Conservation (phyloP, 2,888 invertebrate genomes). For the Tetheella fluctuosa region DNA sequence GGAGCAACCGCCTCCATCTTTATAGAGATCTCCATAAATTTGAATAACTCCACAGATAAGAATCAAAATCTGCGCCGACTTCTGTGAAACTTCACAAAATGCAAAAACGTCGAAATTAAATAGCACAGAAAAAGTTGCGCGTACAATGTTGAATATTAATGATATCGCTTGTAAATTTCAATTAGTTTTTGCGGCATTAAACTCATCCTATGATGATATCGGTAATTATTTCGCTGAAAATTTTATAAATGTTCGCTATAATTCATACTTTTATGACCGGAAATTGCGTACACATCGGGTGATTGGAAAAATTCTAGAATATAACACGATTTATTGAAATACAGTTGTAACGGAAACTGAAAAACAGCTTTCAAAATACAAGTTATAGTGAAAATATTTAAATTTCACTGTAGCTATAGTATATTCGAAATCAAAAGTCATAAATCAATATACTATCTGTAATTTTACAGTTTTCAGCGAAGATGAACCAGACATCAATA, state of each 20-base stretch:
- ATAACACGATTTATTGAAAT: constrained; percentile 1
- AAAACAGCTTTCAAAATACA: neutral
- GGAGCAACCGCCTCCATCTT: constrained; percentile 35
- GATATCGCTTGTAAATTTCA: constrained; percentile 65
- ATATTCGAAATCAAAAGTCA: neutral
- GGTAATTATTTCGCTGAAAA: constrained; percentile 48
- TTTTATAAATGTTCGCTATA: constrained; percentile 34
- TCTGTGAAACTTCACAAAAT: constrained; percentile 6
- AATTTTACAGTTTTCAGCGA: constrained; percentile 90
- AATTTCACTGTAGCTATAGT: neutral
- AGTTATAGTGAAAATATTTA: neutral
- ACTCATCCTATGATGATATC: constrained; percentile 61
- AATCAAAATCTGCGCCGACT: neutral
- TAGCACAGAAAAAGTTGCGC: constrained; percentile 56
- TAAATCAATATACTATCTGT: constrained; percentile 21
- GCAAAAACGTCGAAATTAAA: constrained; percentile 8
- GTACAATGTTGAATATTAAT: constrained; percentile 70
- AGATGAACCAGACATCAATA: constrained; percentile 93
- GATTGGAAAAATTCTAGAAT: neutral
- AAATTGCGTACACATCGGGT: neutral
- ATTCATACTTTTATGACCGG: constrained; percentile 11
- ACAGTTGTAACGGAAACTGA: neutral
- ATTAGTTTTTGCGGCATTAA: constrained; percentile 64
- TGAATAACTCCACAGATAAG: constrained; percentile 39
- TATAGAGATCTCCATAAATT: constrained; percentile 50